Conservation (phyloP, 1,140 invertebrate species). For the Zelostemma sp. region DNA sequence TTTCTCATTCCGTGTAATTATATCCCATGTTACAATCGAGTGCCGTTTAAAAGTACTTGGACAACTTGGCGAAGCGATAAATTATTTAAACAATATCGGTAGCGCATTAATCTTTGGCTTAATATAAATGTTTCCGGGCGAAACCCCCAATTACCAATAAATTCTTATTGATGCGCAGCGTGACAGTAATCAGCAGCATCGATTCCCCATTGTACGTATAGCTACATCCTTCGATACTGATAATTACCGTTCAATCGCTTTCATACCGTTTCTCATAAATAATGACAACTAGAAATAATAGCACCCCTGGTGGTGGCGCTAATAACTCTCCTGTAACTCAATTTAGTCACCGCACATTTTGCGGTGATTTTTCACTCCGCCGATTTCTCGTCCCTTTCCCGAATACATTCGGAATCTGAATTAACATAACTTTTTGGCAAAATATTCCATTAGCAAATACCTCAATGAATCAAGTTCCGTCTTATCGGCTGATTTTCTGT, state of each 20-base stretch:
- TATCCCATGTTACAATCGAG: no score
- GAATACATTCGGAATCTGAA: no score
- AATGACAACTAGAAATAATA: background rate
- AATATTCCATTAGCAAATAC: no score
- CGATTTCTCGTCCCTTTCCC: no score
- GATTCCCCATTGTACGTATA: background rate
- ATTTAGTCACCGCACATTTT: no score
- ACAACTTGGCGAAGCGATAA: background rate
- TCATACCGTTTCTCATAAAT: background rate
- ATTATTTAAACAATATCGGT: constrained; percentile 4
- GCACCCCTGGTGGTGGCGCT: background rate
- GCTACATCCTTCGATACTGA: background rate
- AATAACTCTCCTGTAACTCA: no score
- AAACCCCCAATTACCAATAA: background rate
- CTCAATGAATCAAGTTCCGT: no score
- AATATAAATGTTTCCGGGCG: background rate
- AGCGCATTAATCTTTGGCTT: background rate
- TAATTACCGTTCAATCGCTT: constrained; percentile 1
- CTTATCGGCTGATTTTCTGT: no score
- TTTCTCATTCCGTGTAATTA: no score
- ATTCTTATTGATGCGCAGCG: constrained; percentile 4
- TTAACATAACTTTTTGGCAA: no score
- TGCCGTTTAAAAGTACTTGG: background rate
- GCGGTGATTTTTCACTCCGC: no score
- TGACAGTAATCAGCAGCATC: constrained; percentile 2